Percentiles rank a stretch among this genome's conserved stretches.
Evolutionary conservation across 2,113 vertebrate genomes (phyloP).

Genomic region (Lipotes vexillifer): DNA sequence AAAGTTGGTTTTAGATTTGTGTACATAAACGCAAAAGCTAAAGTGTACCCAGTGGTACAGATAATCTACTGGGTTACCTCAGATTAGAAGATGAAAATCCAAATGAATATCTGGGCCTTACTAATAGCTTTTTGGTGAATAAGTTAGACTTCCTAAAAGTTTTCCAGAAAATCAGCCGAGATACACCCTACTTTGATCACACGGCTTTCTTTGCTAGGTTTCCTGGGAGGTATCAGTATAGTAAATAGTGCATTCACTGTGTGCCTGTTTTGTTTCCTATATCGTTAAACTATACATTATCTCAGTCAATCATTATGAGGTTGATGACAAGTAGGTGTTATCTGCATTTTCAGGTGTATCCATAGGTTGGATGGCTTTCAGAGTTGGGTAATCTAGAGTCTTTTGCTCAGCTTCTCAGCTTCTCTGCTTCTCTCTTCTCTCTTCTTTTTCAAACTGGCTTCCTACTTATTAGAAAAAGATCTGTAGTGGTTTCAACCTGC

Average conservation of each 20-base stretch:
- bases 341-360: not conserved
- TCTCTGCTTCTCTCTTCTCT: too few species aligned
- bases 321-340: not conserved
- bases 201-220: not conserved
- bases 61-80: not conserved
- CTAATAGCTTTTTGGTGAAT: not conserved
- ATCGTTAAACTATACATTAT: not conserved
- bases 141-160: not conserved
- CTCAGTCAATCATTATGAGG: not conserved
- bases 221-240: not conserved
- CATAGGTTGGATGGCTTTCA: not conserved
- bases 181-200: not conserved
- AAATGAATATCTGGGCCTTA: not conserved
- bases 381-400: not conserved
- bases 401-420: not conserved
- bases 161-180: not conserved
- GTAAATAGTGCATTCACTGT: not conserved
- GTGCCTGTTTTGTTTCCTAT: not conserved
- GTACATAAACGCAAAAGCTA: constrained; percentile 4
- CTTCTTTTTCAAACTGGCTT: not conserved
- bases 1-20: constrained; percentile 34
- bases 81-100: constrained; percentile 21
- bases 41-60: not conserved
- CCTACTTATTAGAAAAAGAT: not conserved
- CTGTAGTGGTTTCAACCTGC: not conserved